Base-by-base conservation (phyloP, 2,888 invertebrate genomes). In the Ferdinandea cuprea region DNA sequence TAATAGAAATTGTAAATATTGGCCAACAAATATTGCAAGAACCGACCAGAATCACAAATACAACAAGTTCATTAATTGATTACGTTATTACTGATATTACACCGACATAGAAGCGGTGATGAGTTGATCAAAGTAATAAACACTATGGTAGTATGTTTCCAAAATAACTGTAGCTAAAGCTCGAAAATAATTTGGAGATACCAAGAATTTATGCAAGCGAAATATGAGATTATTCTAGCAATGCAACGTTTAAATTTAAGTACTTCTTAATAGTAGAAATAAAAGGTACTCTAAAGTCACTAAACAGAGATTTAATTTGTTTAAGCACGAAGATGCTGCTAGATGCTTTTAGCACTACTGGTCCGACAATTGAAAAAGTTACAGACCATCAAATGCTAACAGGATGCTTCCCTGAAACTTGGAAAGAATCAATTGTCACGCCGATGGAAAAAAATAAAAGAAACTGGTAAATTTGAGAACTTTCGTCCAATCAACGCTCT, bases 401-500 rank as follows among this genome's bases (percentile, higher is more conserved):
- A 21, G 25, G 46, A 46, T 11, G 11, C 8, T 46, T 46, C 8
- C 21, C 46, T 21, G 13, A 50, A 1, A 28, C 50, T 7, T 25
- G 25, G 13, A 50, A 50, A 28, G 28, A 28, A 28, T 28, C 21
- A 21, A 25, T 25, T 25, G n/a, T 21, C 11, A 46, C 46, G 3
- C 21, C 21, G 21, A 46, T 46, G 11, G 21, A 25, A 25, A 46
- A 35, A 54, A 54, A 35, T 35, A 54, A 54, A 54, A 35, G 17
- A 19, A 11, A 35, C 8, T 5, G 9, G 30, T 13, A 28, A 52
- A 30, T 25, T 30, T 9, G 35, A 54, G 30, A 35, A 54, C 35
- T 54, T 54, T 9, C 32, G 52, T 17, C 35, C 54, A 35, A n/a
- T 54, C 32, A 54, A 54, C 54, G 21, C 17, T 35, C 35, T 54